Conservation (phyloP, 2,888 invertebrate genomes). For the Nectonema munidae region DNA sequence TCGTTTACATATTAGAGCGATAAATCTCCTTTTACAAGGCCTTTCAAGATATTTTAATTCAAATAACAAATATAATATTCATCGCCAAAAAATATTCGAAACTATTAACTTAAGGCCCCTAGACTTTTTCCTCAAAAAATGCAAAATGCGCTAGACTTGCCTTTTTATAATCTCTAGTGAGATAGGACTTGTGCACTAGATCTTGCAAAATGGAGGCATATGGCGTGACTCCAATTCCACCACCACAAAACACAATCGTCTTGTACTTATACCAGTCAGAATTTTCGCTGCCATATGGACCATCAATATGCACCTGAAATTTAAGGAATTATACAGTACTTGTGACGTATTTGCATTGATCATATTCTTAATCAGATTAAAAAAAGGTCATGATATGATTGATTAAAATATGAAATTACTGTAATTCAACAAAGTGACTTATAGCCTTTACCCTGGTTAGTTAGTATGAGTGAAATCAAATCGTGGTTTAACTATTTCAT, state of each 20-base stretch:
- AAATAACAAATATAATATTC: no score
- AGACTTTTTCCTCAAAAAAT: no score
- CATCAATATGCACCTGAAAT: conserved; percentile 38
- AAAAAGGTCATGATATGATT: conserved; percentile 1
- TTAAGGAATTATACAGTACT: neutral
- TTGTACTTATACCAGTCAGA: conserved; percentile 95
- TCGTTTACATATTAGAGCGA: neutral
- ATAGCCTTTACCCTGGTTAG: no score
- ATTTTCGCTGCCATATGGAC: conserved; percentile 82
- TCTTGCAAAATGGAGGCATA: conserved; percentile 85
- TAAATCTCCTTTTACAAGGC: no score
- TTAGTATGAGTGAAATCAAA: no score
- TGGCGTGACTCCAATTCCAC: conserved; percentile 81
- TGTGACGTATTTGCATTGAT: conserved; percentile 6
- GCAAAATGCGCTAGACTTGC: no score
- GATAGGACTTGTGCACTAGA: conserved; percentile 50
- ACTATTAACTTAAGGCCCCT: no score
- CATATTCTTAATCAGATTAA: conserved; percentile 6
- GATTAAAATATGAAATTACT: no score
- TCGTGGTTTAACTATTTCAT: no score
- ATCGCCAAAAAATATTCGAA: no score
- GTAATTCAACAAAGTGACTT: no score
- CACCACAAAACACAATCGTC: conserved; percentile 84
- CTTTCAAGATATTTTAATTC: no score
- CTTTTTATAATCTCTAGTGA: conserved; percentile 73